These are phyloP conservation scores for Drosophila nannoptera DNA, from an alignment of 1,140 invertebrate species.

Conservation along the genomic window DNA sequence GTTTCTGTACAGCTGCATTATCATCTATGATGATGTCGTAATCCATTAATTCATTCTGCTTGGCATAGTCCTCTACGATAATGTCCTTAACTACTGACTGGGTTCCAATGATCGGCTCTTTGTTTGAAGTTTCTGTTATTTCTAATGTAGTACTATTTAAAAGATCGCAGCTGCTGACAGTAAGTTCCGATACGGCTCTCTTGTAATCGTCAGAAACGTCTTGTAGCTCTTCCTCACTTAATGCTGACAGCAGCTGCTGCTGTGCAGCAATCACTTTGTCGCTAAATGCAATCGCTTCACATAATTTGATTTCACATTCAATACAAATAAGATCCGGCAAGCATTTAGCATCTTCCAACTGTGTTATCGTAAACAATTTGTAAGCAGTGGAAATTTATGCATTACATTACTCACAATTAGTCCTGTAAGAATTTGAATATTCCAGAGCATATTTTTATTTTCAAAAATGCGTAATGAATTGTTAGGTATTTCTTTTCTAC, in stretches of 20 bases:
- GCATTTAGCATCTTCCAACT: constrained; percentile 38
- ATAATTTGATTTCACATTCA: constrained; percentile 37
- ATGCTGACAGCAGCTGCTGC: constrained; percentile 20
- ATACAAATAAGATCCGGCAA: constrained; percentile 49
- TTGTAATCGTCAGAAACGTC: constrained; percentile 32
- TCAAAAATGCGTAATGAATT: constrained; percentile 46
- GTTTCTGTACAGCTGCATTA: constrained; percentile 3
- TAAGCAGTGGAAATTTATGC: background rate
- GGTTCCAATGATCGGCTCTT: constrained; percentile 8
- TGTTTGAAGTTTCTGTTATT: background rate
- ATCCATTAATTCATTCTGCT: constrained; percentile 6
- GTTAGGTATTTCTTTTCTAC: constrained; percentile 14
- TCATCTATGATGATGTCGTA: constrained; percentile 30
- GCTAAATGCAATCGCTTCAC: constrained; percentile 39
- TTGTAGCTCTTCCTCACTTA: constrained; percentile 31
- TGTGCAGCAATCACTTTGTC: constrained; percentile 41
- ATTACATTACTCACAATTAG: constrained; percentile 35
- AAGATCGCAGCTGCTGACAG: background rate
- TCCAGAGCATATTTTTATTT: constrained; percentile 34
- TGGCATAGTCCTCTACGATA: background rate
- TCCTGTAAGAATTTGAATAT: constrained; percentile 46
- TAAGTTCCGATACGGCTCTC: constrained; percentile 11
- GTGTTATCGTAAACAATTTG: background rate
- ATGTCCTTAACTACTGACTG: background rate
- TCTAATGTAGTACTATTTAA: no score